Base-by-base conservation (phyloP, 2,797 vertebrate species). In the Carapus acus region DNA sequence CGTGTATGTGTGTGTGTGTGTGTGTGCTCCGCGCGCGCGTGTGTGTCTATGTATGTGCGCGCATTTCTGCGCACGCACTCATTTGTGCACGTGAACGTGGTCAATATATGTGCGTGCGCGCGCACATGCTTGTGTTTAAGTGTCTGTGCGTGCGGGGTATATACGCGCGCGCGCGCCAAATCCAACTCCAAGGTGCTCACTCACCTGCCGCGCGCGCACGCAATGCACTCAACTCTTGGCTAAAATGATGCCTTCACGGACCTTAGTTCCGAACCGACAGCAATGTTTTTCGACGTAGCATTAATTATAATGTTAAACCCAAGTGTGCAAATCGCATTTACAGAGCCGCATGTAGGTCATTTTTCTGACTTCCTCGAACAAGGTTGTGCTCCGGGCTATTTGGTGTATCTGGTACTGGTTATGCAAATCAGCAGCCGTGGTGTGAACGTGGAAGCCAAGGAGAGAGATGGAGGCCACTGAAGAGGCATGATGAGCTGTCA, bases 241-340 rank as follows among this genome's bases (percentile, higher is more conserved):
- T 7, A 4, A 14, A 40, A 22, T 8, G 23, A 34, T 1, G 18
- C 47, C 29, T 22, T 54, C 49, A n/a, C 24, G 61, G 61, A 55
- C 46, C 34, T 29, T 0, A 14, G 52, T 38, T 16, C 14, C 33
- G 3, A 42, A 49, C 65, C 27, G 1, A 15, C 47, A 44, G 65
- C 54, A 2, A 3, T 22, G 3, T 67, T 52, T 49, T 37, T 15
- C 15, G 38, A 49, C 39, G 44, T 8, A 39, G 59, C 50, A 7
- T 70, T 78, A 73, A 58, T 81, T 78, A 67, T 57, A 68, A 73
- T 21, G 77, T 79, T 83, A 69, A 74, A 54, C 8, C 73, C 69
- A 64, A 70, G 71, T 77, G 76, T 77, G 69, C 73, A 76, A 79
- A 78, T 80, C 75, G 70, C 72, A 76, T 79, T 73, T 76, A 71